Conservation (phyloP, 2,888 invertebrate species). For the Conus canariensis region DNA sequence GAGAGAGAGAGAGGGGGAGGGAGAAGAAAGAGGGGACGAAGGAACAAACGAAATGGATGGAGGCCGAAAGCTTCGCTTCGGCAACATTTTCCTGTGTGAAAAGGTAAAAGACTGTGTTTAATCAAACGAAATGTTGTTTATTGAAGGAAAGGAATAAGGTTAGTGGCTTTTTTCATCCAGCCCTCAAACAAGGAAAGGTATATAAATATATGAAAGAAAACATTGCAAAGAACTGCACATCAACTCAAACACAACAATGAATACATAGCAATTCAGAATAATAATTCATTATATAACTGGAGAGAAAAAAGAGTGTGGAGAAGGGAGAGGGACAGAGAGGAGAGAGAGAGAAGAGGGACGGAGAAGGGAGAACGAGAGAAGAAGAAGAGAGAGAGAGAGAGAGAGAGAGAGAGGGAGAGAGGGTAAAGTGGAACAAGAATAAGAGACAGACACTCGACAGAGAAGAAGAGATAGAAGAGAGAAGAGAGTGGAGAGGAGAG, state of each 20-base stretch:
- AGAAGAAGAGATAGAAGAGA: background rate
- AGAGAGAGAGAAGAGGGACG: constrained; percentile 6
- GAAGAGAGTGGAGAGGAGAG: constrained; percentile 8
- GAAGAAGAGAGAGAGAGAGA: constrained; percentile 1
- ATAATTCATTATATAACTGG: background rate
- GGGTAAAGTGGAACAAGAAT: background rate
- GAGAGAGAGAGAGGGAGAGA: background rate
- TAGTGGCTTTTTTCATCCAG: no score
- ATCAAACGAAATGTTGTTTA: no score
- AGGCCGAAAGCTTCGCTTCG: no score
- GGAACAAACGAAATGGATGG: no score
- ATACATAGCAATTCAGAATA: no score
- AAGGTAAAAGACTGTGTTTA: no score
- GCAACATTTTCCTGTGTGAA: no score
- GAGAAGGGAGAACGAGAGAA: background rate
- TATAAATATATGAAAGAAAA: no score
- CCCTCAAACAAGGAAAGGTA: no score
- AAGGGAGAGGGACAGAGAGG: constrained; percentile 13
- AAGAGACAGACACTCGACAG: background rate
- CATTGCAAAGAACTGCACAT: no score
- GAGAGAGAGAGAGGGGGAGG: constrained; percentile 22
- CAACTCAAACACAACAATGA: no score
- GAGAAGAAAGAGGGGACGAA: background rate
- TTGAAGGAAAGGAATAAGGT: no score
- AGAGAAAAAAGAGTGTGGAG: background rate